Evolutionary conservation across 23 tunicate species (phyloP).

Genomic region (Trididemnum nubilum): DNA sequence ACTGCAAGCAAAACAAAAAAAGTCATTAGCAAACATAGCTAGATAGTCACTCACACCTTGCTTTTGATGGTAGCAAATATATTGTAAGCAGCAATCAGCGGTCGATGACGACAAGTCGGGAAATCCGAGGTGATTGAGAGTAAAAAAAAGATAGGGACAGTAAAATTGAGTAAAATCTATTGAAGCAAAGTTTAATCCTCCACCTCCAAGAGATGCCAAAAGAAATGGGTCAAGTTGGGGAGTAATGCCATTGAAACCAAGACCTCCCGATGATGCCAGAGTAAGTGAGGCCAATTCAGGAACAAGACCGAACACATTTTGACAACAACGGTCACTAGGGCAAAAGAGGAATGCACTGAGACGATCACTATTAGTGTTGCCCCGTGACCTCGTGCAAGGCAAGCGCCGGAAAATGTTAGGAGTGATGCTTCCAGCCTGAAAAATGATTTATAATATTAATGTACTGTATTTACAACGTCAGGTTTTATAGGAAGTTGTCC

Average conservation of each 20-base stretch:
- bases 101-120: not conserved
- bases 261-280: no score
- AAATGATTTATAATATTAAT: not conserved
- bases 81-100: no score
- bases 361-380: no score
- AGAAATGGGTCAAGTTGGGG: not conserved
- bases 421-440: slow-evolving; percentile 13
- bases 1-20: no score
- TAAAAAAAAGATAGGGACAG: slow-evolving; percentile 26
- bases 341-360: no score
- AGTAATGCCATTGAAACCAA: no score
- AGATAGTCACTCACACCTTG: not conserved
- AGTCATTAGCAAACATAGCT: not conserved
- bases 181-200: no score
- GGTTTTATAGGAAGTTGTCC: no score
- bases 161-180: not conserved
- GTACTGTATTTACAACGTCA: no score
- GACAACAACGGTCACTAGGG: not conserved
- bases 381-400: slow-evolving; percentile 25
- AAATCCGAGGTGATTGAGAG: not conserved
- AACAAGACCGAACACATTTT: slow-evolving; percentile 1
- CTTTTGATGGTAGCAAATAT: no score
- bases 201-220: not conserved
- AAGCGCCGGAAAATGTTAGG: slow-evolving; percentile 42
- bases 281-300: no score